Evolutionary conservation across 2,113 vertebrate genomes (phyloP), one percentile per base, ranked within the genome.

Genomic region (Hippocampus mohnikei): DNA sequence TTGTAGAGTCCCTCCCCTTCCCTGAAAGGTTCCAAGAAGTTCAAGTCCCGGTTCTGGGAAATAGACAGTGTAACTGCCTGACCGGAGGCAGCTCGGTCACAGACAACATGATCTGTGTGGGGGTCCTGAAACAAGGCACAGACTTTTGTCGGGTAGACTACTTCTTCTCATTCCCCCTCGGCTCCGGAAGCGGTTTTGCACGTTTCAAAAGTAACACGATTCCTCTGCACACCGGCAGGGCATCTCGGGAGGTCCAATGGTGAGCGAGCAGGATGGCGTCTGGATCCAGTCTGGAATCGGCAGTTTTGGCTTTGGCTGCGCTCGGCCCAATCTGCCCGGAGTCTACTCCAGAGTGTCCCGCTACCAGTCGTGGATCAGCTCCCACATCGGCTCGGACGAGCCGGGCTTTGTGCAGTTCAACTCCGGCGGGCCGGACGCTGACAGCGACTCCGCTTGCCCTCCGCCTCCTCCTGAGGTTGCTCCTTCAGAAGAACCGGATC

Each of bases 231-330:
- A 13, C 44, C 23, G 40, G 67, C 66, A 95, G 94, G 94, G 94
- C 48, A 94, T 96, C 55, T 95, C 94, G 1, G 94, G 95, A 41
- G 94, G 95, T 73, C 94, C 94, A 33, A 75, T 97, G 78, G 92
- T 95, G 79, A 90, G 73, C 79, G 81, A 86, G 77, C 88, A 92
- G 79, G 85, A 84, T 73, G 88, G 77, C 67, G 5, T 55, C 37
- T 96, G 94, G 94, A 83, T 95, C 77, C 94, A 94, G 73, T 91
- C 89, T 78, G 95, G 94, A 76, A 87, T 95, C 63, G 94, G 95
- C 60, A 96, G 93, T 87, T 97, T 94, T 92, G 95, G 94, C 71
- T 77, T 85, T 2, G 91, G 94, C 73, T 95, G 95, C 83, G 94
- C 90, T 73, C 90, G 37, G 72, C 93, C 93, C 70, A 92, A 93